Base-by-base conservation (phyloP, 2,113 vertebrate species). In the Prolemur simus region DNA sequence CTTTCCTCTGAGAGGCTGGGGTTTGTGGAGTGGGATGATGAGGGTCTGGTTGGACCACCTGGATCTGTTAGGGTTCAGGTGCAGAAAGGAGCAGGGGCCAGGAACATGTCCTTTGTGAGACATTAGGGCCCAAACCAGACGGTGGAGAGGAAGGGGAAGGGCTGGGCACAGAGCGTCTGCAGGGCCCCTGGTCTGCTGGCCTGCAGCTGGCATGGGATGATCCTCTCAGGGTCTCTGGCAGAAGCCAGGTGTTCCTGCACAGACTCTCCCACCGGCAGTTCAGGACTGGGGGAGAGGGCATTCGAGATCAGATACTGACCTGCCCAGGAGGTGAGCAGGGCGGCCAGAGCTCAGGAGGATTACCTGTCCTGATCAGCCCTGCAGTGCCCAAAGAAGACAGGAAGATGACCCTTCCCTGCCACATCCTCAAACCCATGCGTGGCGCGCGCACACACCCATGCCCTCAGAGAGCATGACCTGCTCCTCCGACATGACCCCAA, bases 1-100 rank as follows among this genome's bases (percentile, higher is more conserved):
- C 96, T 98, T 97, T 96, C 91, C 85, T 84, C 56, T 82, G 96
- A 97, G 63, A 87, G 96, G 42, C 92, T 91, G 91, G 92, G 39
- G 3, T 73, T 1, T 47, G 32, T 69, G 74, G 37, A 87, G 15
- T 23, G 47, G 52, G 42, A 25, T 45, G 20, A 47, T 29, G 29
- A 9, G 60, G 15, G 10, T 58, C 42, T 66, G 18, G 1, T 6
- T 92, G 54, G 49, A 69, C 20, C 63, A 14, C 52, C 7, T 49
- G 23, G 34, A 29, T 94, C 69, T 42, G 0, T 66, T 49, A 74
- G 74, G 37, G 9, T 56, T 60, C 83, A 58, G 14, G 39, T 42
- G 58, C 42, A 82, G 27, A 66, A 56, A 71, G 21, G 27, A 82
- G 37, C 47, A 45, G 69, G 34, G n/a, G 25, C 69, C 18, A 2